Evolutionary conservation across 2,888 invertebrate species (phyloP), one percentile per base, ranked within the genome.

Genomic region (Catocala fraxini): DNA sequence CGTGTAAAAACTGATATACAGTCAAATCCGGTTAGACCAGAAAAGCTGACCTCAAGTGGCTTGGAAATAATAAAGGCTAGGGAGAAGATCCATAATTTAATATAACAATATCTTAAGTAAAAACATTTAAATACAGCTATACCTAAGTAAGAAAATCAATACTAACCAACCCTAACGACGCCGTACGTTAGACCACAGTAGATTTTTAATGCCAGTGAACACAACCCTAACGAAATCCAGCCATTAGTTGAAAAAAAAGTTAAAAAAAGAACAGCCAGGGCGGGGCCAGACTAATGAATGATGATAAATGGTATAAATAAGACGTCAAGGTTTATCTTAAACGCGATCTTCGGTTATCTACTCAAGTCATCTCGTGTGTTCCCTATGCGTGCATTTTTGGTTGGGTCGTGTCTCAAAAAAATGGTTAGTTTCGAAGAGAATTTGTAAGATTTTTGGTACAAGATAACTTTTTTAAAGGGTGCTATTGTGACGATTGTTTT

Each of bases 251-350:
- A 68, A 76, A 77, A 77, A 77, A 72, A 61, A 47, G 34, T 42
- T 51, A 25, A 75, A 80, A 73, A 62, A 61, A 47, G 10, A 51
- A 33, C 56, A 59, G 51, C 51, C 55, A 46, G 61, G 78, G 73
- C 70, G 73, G 71, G 59, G 65, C 66, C 68, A 58, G 68, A 68
- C 76, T 77, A 80, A 80, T 80, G 77, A 81, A 80, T 78, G 70
- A 81, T 80, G 80, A 82, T 80, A 72, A 77, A 82, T 79, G 78
- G 65, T 74, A 73, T 79, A 77, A 80, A 79, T 79, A 82, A 81
- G 77, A 68, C 75, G 71, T 81, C 79, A 73, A 68, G 53, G 52
- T 34, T 66, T 80, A 80, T 80, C 79, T 65, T 63, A 56, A 57
- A 72, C 71, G 79, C 76, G 64, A 81, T 82, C 82, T 77, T 59